These are phyloP conservation scores for Chouioia cunea DNA, from an alignment of 2,888 invertebrate genomes.

Conservation along the genomic window DNA sequence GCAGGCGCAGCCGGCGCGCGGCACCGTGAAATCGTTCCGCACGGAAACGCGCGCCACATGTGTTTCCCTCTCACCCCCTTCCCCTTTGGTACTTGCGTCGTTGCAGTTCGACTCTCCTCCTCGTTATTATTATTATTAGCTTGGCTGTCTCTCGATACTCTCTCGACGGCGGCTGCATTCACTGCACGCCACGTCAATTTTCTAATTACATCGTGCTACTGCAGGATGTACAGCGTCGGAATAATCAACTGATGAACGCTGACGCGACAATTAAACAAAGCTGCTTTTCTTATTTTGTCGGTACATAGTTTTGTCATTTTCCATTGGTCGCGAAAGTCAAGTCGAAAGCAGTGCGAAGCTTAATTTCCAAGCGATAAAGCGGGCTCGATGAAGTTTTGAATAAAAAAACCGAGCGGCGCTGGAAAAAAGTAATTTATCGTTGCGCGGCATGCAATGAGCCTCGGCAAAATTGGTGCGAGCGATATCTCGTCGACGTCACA, in stretches of 20 bases:
- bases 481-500: slow-evolving; percentile 37
- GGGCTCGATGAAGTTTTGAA: too few relatives aligned
- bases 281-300: too few relatives aligned
- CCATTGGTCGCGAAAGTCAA: neutral
- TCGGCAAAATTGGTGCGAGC: slow-evolving; percentile 12
- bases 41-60: slow-evolving; percentile 62
- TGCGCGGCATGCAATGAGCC: slow-evolving; percentile 17
- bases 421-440: slow-evolving; percentile 36
- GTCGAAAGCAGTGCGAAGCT: too few relatives aligned
- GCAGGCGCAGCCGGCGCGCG: slow-evolving; percentile 64
- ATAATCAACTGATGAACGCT: too few relatives aligned
- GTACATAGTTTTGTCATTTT: too few relatives aligned
- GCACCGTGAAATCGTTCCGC: slow-evolving; percentile 62
- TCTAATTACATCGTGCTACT: slow-evolving; percentile 45
- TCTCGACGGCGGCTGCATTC: neutral
- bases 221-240: slow-evolving; percentile 33
- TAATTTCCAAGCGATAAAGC: too few relatives aligned
- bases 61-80: slow-evolving; percentile 43
- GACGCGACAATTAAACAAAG: too few relatives aligned
- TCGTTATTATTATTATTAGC: slow-evolving; percentile 49
- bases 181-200: slow-evolving; percentile 39
- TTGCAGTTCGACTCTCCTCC: too few relatives aligned
- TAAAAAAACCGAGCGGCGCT: neutral
- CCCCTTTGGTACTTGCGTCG: neutral
- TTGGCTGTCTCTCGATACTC: slow-evolving; percentile 42